phyloP scores from a whole-genome alignment of 2,888 invertebrate genomes.

The Oasisia sp. region DNA sequence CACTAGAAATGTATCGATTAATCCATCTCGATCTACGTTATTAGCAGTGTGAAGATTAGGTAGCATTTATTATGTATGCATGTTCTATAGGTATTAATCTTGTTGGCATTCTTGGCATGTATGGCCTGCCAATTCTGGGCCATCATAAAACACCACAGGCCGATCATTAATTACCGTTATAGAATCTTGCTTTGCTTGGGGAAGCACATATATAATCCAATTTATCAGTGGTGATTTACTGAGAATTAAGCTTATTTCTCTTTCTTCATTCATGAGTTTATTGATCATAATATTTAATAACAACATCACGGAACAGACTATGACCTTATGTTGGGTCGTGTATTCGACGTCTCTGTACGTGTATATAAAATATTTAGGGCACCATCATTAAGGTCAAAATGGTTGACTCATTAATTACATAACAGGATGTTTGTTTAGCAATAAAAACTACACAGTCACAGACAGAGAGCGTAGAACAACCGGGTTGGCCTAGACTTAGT shows the following conservation, averaged over 20 bases:
- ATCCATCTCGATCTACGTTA: neutral
- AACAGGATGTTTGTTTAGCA: neutral
- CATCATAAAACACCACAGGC: neutral
- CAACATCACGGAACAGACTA: neutral
- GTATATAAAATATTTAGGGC: neutral
- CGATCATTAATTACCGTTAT: neutral
- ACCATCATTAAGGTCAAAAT: neutral
- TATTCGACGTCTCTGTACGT: neutral
- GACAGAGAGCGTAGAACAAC: neutral
- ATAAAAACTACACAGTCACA: neutral
- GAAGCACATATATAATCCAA: neutral
- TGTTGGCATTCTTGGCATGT: neutral
- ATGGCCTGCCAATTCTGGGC: neutral
- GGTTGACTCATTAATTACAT: neutral
- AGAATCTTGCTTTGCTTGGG: neutral
- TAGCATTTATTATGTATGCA: slow-evolving; percentile 6
- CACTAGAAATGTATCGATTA: neutral
- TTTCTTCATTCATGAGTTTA: neutral
- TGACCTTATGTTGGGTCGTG: neutral
- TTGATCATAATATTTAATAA: neutral
- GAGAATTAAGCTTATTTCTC: neutral
- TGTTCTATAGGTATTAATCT: slow-evolving; percentile 3
- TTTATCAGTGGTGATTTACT: neutral
- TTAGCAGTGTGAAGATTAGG: neutral
- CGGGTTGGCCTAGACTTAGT: neutral